These are phyloP conservation scores for Paramisgurnus dabryanus DNA, from an alignment of 2,113 vertebrate genomes.

Conservation along the genomic window DNA sequence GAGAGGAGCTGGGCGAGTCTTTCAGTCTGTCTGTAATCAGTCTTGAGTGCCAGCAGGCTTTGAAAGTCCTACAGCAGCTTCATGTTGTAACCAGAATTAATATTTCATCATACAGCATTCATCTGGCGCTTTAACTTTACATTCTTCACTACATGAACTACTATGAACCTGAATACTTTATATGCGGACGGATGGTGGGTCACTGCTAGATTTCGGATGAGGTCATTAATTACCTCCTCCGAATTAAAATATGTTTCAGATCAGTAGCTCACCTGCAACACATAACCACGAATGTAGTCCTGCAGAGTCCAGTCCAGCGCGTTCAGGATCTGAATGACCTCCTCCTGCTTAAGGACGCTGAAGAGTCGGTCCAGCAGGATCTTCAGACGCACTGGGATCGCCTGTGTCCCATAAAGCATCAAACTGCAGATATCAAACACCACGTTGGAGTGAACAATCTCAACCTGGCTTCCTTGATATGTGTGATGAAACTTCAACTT, in stretches of 20 bases:
- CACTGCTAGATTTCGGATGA: constrained; percentile 45
- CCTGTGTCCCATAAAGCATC: constrained; percentile 96
- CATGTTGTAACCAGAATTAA: constrained; percentile 92
- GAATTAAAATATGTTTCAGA: not conserved
- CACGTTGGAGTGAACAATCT: constrained; percentile 96
- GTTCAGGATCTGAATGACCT: constrained; percentile 93
- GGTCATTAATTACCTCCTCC: constrained; percentile 62
- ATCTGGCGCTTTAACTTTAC: constrained; percentile 86
- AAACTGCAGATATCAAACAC: constrained; percentile 98
- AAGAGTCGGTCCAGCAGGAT: constrained; percentile 97
- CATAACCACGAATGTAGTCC: constrained; percentile 97
- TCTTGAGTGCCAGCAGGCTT: constrained; percentile 85
- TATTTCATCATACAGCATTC: constrained; percentile 98
- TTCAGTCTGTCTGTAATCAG: constrained; percentile 85
- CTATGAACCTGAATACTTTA: constrained; percentile 91
- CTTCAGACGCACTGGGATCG: constrained; percentile 93
- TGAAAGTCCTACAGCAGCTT: constrained; percentile 87
- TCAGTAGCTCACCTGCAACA: constrained; percentile 82
- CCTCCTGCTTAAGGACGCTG: constrained; percentile 94
- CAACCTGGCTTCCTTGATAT: constrained; percentile 92
- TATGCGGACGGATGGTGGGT: constrained; percentile 64
- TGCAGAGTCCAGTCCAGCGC: constrained; percentile 96
- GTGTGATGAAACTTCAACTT: constrained; percentile 90
- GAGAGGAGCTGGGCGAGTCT: constrained; percentile 68
- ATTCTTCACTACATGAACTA: constrained; percentile 84